phyloP scores from a whole-genome alignment of 1,140 invertebrate species.

The Paramacrobiotus metropolitanus region DNA sequence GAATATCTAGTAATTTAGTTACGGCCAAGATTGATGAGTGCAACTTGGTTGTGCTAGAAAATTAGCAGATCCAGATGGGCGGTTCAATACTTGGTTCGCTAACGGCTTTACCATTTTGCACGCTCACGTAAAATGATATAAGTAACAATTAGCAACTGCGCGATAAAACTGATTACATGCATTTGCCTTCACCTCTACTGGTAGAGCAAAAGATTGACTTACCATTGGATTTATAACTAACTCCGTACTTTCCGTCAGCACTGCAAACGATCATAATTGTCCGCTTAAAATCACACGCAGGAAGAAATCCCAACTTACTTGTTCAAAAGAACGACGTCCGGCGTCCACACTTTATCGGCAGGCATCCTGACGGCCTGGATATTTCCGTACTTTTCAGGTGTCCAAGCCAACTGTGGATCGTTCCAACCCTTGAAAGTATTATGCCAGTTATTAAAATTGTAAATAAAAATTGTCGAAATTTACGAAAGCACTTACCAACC shows the following conservation, averaged over 20 bases:
- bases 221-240: conserved; percentile 22
- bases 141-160: no score
- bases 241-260: conserved; percentile 86
- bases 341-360: conserved; percentile 97
- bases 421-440: conserved; percentile 50
- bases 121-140: no score
- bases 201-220: neutral
- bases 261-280: no score
- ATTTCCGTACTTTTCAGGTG: conserved; percentile 87
- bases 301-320: conserved; percentile 5
- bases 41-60: no score
- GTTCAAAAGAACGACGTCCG: conserved; percentile 75
- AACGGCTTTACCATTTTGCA: no score
- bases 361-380: conserved; percentile 80
- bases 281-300: no score
- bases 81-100: no score
- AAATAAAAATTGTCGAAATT: conserved; percentile 7
- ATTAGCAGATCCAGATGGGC: no score
- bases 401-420: conserved; percentile 94
- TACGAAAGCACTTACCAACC: conserved; percentile 46
- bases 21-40: no score
- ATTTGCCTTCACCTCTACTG: no score
- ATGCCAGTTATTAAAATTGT: conserved; percentile 9
- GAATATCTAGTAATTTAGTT: no score
- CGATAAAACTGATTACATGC: no score